Base-by-base conservation (phyloP, 2,888 invertebrate genomes). In the Miltochrista miniata region DNA sequence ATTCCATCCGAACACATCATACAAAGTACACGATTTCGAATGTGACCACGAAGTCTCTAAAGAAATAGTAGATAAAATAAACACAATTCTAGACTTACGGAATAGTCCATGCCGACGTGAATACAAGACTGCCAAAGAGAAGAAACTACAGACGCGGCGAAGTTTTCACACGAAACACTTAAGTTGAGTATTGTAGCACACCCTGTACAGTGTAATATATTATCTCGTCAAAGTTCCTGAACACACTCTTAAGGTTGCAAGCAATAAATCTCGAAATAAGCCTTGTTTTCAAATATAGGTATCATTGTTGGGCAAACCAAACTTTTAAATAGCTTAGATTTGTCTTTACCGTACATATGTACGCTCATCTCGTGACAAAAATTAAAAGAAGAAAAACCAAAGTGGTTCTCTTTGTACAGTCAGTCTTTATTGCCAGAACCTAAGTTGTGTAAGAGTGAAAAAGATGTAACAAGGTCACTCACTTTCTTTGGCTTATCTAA, bases 1-100 rank as follows among this genome's bases (percentile, higher is more conserved):
- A 57, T 86, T 85, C 59, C 78, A 83, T 59, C 77, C 79, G 48
- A 87, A 80, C 56, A 84, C 92, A 7, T 94, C 94, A 45, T 98
- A 96, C 83, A 97, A 97, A 79, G 94, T 95, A 75, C 96, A 97
- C 70, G 97, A 97, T 76, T 98, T 98, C 76, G 98, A 98, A 85
- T 94, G 96, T 2, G 96, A 97, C 59, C 93, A 93, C 41, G 92
- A 92, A 3, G 93, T 93, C 1, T 97, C 96, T 0, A 94, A 94
- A 61, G 96, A 97, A 82, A 97, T 98, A 42, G 96, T 97, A 0
- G 95, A 95, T 60, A 98, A 98, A 90, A 93, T 98, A 10, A 96
- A 96, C 83, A 95, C 96, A 54, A 98, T 98, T 58, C 84, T 98
- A 54, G 96, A 97, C 74, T 90, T 98, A 68, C 93, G 96, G 60